These are phyloP conservation scores for Dicrostonyx torquatus DNA, from an alignment of 2,797 vertebrate genomes.

Conservation along the genomic window DNA sequence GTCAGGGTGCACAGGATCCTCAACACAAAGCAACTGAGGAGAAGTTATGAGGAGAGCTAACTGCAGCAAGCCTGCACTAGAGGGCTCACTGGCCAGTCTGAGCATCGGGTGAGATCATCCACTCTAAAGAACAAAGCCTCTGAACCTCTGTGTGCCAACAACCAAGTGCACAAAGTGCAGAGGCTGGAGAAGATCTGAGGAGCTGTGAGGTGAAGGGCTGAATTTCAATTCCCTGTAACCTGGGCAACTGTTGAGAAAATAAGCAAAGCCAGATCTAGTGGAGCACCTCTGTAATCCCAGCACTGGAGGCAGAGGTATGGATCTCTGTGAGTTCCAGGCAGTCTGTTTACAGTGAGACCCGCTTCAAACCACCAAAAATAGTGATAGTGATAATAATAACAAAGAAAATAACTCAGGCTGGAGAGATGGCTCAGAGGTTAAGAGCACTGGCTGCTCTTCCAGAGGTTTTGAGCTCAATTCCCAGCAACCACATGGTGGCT, in stretches of 20 bases:
- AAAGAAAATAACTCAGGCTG: neutral
- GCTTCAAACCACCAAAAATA: neutral
- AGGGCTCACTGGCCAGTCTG: neutral
- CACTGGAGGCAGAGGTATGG: neutral
- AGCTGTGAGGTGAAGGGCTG: neutral
- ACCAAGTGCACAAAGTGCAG: neutral
- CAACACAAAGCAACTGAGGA: neutral
- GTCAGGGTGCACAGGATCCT: neutral
- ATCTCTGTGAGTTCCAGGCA: neutral
- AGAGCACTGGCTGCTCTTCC: no score
- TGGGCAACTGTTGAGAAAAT: neutral
- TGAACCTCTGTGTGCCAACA: neutral
- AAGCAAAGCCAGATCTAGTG: neutral
- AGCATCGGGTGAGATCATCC: neutral
- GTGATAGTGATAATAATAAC: neutral
- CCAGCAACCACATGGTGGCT: no score
- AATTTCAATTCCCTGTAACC: neutral
- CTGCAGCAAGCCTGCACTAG: neutral
- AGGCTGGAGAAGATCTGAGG: neutral
- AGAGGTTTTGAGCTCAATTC: no score
- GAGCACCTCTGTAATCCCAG: neutral
- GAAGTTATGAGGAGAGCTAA: neutral
- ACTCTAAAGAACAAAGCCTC: neutral
- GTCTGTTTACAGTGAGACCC: neutral
- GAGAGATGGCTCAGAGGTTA: no score